Percentiles rank a stretch among this genome's conserved stretches.
These are phyloP conservation scores for Palloptera scutellata DNA, from an alignment of 2,888 invertebrate genomes.

Conservation along the genomic window DNA sequence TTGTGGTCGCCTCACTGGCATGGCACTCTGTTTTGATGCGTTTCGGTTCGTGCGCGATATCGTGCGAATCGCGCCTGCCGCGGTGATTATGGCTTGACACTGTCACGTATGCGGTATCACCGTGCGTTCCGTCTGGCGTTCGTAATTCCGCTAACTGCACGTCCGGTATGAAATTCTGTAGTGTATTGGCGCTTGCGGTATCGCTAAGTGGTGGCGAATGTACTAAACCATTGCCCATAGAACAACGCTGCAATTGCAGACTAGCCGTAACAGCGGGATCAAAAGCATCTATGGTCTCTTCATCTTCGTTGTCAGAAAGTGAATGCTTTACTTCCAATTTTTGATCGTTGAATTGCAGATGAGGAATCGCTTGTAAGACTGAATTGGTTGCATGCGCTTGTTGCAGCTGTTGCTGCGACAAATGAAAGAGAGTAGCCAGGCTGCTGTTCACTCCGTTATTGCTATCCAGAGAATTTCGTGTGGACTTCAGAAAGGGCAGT, in stretches of 20 bases:
- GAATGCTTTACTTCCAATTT: conserved; percentile 56
- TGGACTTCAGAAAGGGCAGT: conserved; percentile 62
- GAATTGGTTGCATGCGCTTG: conserved; percentile 27
- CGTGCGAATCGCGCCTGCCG: conserved; percentile 34
- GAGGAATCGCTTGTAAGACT: conserved; percentile 28
- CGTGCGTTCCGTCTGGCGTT: conserved; percentile 36
- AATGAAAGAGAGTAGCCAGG: conserved; percentile 26
- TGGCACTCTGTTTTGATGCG: conserved; percentile 58
- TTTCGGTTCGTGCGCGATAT: conserved; percentile 46
- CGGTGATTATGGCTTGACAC: conserved; percentile 28
- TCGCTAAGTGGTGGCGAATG: conserved; percentile 54
- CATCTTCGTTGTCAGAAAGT: conserved; percentile 59
- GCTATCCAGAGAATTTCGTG: conserved; percentile 56
- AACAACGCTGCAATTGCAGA: conserved; percentile 36
- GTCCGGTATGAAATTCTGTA: conserved; percentile 60
- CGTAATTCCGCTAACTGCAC: conserved; percentile 53
- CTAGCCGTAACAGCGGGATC: conserved; percentile 52
- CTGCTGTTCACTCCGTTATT: conserved; percentile 44
- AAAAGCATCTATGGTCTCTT: conserved; percentile 60
- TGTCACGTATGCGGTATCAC: neutral
- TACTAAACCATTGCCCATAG: conserved; percentile 30
- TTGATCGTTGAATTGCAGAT: conserved; percentile 34
- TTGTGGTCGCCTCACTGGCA: conserved; percentile 45
- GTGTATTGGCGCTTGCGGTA: conserved; percentile 58
- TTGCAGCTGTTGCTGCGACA: conserved; percentile 42